Conservation (phyloP, 2,113 vertebrate genomes). For the Lynx canadensis region DNA sequence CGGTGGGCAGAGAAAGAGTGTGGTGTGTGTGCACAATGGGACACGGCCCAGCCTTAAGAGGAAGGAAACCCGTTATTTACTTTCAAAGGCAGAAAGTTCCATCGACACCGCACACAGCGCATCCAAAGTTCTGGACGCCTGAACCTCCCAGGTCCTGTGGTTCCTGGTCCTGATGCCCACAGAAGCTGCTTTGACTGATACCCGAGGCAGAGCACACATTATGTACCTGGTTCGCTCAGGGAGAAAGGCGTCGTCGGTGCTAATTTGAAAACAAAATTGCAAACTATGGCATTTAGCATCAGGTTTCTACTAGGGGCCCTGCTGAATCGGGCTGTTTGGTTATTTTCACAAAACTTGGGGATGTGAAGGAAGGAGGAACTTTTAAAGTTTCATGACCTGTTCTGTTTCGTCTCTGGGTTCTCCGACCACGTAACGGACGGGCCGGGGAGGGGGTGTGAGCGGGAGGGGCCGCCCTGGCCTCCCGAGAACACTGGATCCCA, state of each 20-base stretch:
- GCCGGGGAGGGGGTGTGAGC: no score
- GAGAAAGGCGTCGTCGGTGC: neutral
- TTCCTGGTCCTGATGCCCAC: neutral
- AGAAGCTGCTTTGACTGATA: neutral
- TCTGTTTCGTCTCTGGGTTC: neutral
- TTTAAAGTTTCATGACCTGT: neutral
- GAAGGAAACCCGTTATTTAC: no score
- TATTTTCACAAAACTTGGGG: neutral
- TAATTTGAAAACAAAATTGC: neutral
- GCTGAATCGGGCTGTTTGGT: neutral
- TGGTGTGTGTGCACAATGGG: no score
- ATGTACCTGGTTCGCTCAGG: no score
- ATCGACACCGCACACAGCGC: rapidly evolving
- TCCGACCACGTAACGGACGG: rapidly evolving
- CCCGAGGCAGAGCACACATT: no score
- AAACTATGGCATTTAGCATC: neutral
- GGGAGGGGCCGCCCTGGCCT: neutral
- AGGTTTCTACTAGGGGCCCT: neutral
- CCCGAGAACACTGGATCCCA: rapidly evolving
- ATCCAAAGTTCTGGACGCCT: neutral
- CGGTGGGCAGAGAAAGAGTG: no score
- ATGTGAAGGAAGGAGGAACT: neutral
- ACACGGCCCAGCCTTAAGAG: no score
- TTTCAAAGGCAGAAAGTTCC: neutral
- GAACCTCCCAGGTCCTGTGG: neutral